Percentiles rank a stretch among this genome's conserved stretches.
Evolutionary conservation across 2,797 vertebrate genomes (phyloP).

Genomic region (Menidia menidia): DNA sequence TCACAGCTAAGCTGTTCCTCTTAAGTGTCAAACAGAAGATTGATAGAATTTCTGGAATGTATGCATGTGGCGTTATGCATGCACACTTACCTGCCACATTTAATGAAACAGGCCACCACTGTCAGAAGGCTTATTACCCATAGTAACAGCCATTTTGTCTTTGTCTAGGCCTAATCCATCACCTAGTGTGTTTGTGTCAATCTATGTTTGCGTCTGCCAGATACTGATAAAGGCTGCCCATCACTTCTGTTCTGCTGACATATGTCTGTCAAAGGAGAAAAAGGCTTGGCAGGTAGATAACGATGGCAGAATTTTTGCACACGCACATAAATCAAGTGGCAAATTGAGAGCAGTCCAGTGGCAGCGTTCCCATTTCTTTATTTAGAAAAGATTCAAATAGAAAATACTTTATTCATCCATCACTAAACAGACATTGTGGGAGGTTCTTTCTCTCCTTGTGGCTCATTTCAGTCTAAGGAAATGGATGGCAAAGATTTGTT

Average conservation of each 20-base stretch:
- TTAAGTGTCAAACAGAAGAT: background rate
- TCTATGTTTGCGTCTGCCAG: slow-evolving; percentile 61
- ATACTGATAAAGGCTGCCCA: slow-evolving; percentile 74
- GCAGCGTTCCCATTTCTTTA: slow-evolving; percentile 11
- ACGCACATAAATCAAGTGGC: slow-evolving; percentile 59
- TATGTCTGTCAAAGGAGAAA: slow-evolving; percentile 71
- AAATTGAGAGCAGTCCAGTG: slow-evolving; percentile 29
- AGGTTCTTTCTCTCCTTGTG: background rate
- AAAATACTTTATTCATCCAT: background rate
- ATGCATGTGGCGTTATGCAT: slow-evolving; percentile 21
- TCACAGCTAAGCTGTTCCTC: background rate
- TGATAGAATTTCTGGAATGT: background rate
- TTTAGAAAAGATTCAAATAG: background rate
- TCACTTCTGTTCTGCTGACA: slow-evolving; percentile 68
- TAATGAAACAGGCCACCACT: slow-evolving; percentile 34
- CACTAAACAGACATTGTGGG: slow-evolving; percentile 1
- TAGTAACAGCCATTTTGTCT: slow-evolving; percentile 57
- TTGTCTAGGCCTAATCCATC: slow-evolving; percentile 71
- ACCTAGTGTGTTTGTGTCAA: slow-evolving; percentile 55
- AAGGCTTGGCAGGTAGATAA: slow-evolving; percentile 60
- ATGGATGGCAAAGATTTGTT: slow-evolving; percentile 10
- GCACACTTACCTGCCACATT: slow-evolving; percentile 15
- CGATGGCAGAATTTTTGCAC: slow-evolving; percentile 36
- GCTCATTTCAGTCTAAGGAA: slow-evolving; percentile 6
- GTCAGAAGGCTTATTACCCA: slow-evolving; percentile 32